phyloP scores from a whole-genome alignment of 92 coral and sea anemone genomes.

The Umimayanthus kanabou region DNA sequence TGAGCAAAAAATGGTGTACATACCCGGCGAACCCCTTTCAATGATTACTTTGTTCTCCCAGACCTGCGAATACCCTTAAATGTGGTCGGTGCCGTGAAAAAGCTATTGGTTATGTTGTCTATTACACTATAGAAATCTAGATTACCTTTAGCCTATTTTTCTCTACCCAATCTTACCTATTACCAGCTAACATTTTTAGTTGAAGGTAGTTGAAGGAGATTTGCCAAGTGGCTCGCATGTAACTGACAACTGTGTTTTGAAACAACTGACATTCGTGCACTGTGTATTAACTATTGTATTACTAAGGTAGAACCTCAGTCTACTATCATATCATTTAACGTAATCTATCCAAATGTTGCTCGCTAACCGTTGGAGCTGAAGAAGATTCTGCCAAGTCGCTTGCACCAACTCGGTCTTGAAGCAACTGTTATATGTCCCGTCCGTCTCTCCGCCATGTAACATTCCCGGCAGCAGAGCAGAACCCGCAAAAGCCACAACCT shows the following conservation, averaged over 20 bases:
- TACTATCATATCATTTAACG: too few relatives aligned
- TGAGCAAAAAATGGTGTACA: too few relatives aligned
- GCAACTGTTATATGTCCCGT: conserved; percentile 81
- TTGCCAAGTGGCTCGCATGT: conserved; percentile 81
- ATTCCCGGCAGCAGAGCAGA: conserved; percentile 83
- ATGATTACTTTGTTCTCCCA: too few relatives aligned
- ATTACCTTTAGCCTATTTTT: too few relatives aligned
- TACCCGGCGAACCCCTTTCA: too few relatives aligned
- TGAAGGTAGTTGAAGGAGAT: conserved; percentile 64
- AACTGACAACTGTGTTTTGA: conserved; percentile 61
- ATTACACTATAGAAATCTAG: too few relatives aligned
- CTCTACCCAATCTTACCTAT: not conserved
- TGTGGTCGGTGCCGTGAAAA: too few relatives aligned
- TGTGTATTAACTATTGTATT: too few relatives aligned
- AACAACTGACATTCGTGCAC: conserved; percentile 52
- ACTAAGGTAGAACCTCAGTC: too few relatives aligned
- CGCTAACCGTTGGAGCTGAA: conserved; percentile 63
- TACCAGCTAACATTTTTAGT: conserved; percentile 51
- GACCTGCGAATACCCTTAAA: too few relatives aligned
- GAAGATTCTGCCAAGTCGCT: conserved; percentile 77
- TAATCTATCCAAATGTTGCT: too few relatives aligned
- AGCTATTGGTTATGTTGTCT: too few relatives aligned
- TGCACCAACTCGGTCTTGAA: conserved; percentile 81
- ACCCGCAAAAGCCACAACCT: conserved; percentile 86
- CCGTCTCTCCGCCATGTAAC: conserved; percentile 79